A percentile compares a stretch with the other conserved stretches of the same genome.
Conservation (phyloP, 2,888 invertebrate genomes). For the Stenurella melanura region DNA sequence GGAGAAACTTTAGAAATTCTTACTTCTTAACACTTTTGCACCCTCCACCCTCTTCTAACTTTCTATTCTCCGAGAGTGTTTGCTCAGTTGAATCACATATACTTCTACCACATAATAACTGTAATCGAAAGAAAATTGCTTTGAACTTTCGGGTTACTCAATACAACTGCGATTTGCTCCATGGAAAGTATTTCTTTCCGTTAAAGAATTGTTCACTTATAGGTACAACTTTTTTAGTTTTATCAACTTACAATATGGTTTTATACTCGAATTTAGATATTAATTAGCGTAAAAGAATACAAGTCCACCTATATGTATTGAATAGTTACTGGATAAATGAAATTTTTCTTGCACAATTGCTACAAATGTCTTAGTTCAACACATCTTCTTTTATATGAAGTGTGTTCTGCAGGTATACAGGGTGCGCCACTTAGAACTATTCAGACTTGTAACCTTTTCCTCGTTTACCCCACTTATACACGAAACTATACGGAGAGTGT, state of each 20-base stretch:
- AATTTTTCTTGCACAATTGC: too few species aligned
- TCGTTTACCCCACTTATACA: too few species aligned
- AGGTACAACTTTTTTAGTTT: neutral
- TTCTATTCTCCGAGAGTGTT: constrained; percentile 65
- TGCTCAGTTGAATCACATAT: constrained; percentile 69
- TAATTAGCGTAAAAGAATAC: neutral
- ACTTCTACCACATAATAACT: constrained; percentile 68
- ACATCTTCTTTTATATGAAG: too few species aligned
- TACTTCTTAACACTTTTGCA: constrained; percentile 71
- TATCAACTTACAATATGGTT: neutral
- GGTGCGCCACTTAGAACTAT: too few species aligned
- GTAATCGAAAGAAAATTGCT: constrained; percentile 71
- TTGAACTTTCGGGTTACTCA: constrained; percentile 67
- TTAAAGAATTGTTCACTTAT: constrained; percentile 34
- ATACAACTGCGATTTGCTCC: constrained; percentile 66
- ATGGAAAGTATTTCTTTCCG: constrained; percentile 60
- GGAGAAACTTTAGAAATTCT: constrained; percentile 70
- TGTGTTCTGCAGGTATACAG: too few species aligned
- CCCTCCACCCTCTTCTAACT: constrained; percentile 53
- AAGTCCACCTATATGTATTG: neutral
- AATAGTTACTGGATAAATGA: too few species aligned
- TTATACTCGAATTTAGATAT: neutral
- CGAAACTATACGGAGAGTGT: too few species aligned
- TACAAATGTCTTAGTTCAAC: too few species aligned
- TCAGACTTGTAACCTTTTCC: too few species aligned